Base-by-base conservation (phyloP, 2,113 vertebrate species). In the Chinchilla lanigera region DNA sequence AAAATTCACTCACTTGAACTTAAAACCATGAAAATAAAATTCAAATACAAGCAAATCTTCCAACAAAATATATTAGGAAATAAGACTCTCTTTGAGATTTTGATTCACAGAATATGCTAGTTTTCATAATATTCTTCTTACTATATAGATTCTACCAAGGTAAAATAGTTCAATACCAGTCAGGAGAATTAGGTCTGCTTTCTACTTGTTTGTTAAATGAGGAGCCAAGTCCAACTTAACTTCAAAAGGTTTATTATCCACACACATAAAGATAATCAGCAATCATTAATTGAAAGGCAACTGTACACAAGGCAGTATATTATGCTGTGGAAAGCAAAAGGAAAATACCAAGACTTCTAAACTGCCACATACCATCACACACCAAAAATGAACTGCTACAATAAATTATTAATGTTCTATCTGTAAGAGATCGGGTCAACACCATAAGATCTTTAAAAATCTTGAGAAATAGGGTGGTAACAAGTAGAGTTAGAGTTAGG, bases 11-110 rank as follows among this genome's bases (percentile, higher is more conserved):
- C 13, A 71, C 5, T 54, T 93, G 10, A 90, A 56, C 24, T 96
- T 58, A 73, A 65, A 86, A 41, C 81, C 65, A 88, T 83, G 58
- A 93, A 90, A 93, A 81, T 28, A 16, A 33, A 90, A 96, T 50
- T 90, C 69, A 82, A 89, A 50, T 71, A 63, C 7, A 67, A n/a
- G 50, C 30, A 92, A 93, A 84, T 35, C 26, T 71, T 84, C 22
- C 84, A 87, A 7, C 47, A 60, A 93, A 65, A 73, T 81, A 77
- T 7, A 77, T 56, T 35, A 88, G 41, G 52, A 95, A 90, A 80
- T 13, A 88, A 91, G 28, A 54, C 26, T 16, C 30, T 73, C 7
- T 22, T 65, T 11, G 67, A 82, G 44, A 86, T 84, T 95, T n/a
- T 60, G 28, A 71, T 24, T 91, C 63, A 93, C 0, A 83, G 19